A percentile compares a stretch with the other conserved stretches of the same genome.
Conservation (phyloP, 2,888 invertebrate species). For the Pyrrhia umbra region DNA sequence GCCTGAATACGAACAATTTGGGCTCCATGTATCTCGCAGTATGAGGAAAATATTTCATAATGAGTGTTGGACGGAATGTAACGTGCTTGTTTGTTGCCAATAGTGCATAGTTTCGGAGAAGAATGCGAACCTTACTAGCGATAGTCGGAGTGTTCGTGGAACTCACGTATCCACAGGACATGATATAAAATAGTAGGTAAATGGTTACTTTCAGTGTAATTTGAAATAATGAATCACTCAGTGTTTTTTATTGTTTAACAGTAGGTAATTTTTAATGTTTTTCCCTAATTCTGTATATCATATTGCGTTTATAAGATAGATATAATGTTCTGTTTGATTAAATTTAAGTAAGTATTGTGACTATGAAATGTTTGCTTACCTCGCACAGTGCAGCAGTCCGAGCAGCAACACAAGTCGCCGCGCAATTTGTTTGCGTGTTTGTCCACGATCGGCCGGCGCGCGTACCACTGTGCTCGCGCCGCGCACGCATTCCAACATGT, state of each 20-base stretch:
- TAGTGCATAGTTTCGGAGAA: background rate
- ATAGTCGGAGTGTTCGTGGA: background rate
- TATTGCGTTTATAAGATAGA: too few relatives aligned
- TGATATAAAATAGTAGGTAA: too few relatives aligned
- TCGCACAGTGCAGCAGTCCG: slow-evolving; percentile 73
- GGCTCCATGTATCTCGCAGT: background rate
- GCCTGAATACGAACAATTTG: background rate
- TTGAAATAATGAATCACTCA: background rate
- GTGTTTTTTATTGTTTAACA: too few relatives aligned
- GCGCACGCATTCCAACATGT: slow-evolving; percentile 84
- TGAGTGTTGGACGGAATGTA: background rate
- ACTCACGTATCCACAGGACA: background rate
- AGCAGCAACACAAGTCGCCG: slow-evolving; percentile 62
- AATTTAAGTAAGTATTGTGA: background rate
- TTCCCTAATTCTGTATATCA: too few relatives aligned
- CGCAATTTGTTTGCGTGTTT: slow-evolving; percentile 34
- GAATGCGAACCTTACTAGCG: background rate
- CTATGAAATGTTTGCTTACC: slow-evolving; percentile 65
- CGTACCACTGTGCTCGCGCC: slow-evolving; percentile 76
- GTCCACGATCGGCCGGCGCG: slow-evolving; percentile 65
- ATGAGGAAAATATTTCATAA: background rate
- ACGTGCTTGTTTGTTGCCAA: background rate
- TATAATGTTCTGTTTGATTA: too few relatives aligned
- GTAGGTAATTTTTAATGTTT: background rate
- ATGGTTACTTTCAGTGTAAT: background rate